Base-by-base conservation (phyloP, 2,888 invertebrate genomes). In the Xylophagus ater region DNA sequence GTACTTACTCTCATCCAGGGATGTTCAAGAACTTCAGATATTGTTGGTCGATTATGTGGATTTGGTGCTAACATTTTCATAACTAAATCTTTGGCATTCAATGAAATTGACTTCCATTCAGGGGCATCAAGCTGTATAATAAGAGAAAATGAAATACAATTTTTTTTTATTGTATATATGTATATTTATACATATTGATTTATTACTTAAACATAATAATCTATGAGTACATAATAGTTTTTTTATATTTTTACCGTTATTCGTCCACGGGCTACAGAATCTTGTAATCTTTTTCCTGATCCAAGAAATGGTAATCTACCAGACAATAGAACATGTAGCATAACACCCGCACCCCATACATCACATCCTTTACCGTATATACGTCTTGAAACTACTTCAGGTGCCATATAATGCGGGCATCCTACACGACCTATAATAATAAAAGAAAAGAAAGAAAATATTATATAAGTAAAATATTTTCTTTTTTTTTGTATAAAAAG, bases 371-470 rank as follows among this genome's bases (percentile, higher is more conserved):
- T 94, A 24, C 88, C 86, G 68, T 89, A 90, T 52, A 87, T 76
- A 62, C 87, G 81, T 56, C 87, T 76, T 45, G 87, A 81, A 14
- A 97, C 86, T 47, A 98, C 87, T 69, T 98, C 98, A 1, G 98
- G 97, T 2, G 96, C 88, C 92, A 97, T 96, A 66, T 93, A 98
- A 65, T 92, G 90, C 10, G 94, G 90, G 41, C 92, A 92, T 24
- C 96, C 96, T 44, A 96, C 84, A 47, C 92, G 82, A 62, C 87
- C 92, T 89, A 67, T 35, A 58, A 53, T 30, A 41, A 3, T 18
- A 40, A 25, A 13, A 30, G 15, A 30, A 18, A 31, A 29, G 30
- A 30, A 8, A 25, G 19, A 15, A 36, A 31, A 30, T 10, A 15
- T n/a, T 30, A 30, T 13, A 23, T 23, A 23, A 23, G 9, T 23